phyloP scores from a whole-genome alignment of 92 coral and sea anemone species.

The Meandrina meandrites region DNA sequence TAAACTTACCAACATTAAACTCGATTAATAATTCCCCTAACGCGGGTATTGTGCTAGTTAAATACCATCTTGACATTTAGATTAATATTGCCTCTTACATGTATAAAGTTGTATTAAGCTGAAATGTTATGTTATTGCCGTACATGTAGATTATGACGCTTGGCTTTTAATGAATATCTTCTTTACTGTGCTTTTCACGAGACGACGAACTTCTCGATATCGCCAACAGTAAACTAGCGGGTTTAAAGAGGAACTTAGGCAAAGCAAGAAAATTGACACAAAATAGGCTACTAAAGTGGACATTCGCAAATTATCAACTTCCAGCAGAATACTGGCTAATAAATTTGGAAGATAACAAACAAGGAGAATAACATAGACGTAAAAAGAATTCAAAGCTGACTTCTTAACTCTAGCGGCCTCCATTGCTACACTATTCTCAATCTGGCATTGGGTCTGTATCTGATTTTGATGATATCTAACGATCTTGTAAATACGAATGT shows the following conservation, averaged over 20 bases:
- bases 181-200: neutral
- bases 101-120: too few species aligned
- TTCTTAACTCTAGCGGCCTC: neutral
- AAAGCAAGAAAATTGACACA: neutral
- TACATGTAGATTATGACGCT: too few species aligned
- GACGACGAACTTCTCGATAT: neutral
- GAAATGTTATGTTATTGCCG: too few species aligned
- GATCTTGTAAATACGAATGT: neutral
- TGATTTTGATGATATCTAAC: neutral
- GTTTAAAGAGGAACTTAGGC: neutral
- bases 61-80: too few species aligned
- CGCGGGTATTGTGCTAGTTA: too few species aligned
- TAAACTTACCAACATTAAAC: too few species aligned
- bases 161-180: neutral
- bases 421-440: neutral
- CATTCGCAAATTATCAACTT: neutral
- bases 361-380: neutral
- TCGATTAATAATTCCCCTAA: too few species aligned
- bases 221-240: neutral
- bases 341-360: constrained; percentile 9
- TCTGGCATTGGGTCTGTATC: neutral
- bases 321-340: neutral
- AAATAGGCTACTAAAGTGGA: neutral
- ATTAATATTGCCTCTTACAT: too few species aligned
- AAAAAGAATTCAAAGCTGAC: constrained; percentile 6